Percentiles rank a stretch among this genome's conserved stretches.
These are phyloP conservation scores for Kobus ellipsiprymnus DNA, from an alignment of 2,113 vertebrate species.

Conservation along the genomic window DNA sequence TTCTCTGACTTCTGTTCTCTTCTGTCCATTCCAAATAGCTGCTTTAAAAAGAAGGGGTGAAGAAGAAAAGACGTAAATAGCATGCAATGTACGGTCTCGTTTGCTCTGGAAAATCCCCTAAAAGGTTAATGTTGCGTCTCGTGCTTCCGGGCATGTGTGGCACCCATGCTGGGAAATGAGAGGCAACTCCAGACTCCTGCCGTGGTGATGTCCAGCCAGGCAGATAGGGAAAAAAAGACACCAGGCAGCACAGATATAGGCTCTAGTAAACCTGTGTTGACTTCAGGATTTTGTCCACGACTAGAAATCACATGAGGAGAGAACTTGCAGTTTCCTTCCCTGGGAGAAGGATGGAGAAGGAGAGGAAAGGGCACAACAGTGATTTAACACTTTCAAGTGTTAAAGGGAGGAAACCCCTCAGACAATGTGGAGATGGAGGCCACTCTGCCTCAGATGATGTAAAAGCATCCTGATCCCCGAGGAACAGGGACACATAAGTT, in stretches of 20 bases:
- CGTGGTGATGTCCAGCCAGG: background rate
- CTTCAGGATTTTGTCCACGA: background rate
- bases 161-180: constrained; percentile 44
- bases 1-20: constrained; percentile 56
- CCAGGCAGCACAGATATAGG: background rate
- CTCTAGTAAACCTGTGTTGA: background rate
- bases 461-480: background rate
- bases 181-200: constrained; percentile 7
- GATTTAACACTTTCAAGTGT: background rate
- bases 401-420: background rate
- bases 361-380: background rate
- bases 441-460: background rate
- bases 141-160: constrained; percentile 22
- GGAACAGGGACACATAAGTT: background rate
- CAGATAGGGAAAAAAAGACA: background rate
- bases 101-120: constrained; percentile 39
- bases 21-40: constrained; percentile 42
- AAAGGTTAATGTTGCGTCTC: constrained; percentile 32
- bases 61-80: constrained; percentile 11
- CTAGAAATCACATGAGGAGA: constrained; percentile 11
- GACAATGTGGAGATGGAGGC: background rate
- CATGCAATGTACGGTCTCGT: background rate
- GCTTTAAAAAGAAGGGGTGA: background rate
- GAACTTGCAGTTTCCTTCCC: background rate
- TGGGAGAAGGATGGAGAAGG: background rate